A percentile compares a stretch with the other conserved stretches of the same genome.
phyloP scores from a whole-genome alignment of 2,888 invertebrate genomes.

The Melitaea athalia region DNA sequence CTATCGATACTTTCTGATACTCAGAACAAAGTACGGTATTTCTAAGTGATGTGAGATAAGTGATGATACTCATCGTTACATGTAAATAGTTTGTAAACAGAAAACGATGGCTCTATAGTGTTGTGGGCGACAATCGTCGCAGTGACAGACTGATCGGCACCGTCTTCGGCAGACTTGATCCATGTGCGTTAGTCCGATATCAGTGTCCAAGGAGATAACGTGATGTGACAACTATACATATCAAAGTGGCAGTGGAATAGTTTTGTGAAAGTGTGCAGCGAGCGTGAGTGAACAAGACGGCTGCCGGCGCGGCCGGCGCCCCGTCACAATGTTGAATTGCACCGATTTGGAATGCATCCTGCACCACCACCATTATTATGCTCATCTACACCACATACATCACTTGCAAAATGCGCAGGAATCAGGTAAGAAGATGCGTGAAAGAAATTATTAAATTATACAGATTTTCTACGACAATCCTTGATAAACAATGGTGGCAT shows the following conservation, averaged over 20 bases:
- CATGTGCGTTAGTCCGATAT: constrained; percentile 52
- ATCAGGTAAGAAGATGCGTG: constrained; percentile 70
- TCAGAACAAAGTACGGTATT: constrained; percentile 53
- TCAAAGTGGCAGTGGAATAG: constrained; percentile 76
- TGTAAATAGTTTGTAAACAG: constrained; percentile 55
- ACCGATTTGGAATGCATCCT: constrained; percentile 89
- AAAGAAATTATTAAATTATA: constrained; percentile 34
- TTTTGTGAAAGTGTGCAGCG: constrained; percentile 80
- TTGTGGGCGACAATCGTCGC: constrained; percentile 43
- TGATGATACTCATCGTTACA: constrained; percentile 47
- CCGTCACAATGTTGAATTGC: constrained; percentile 87
- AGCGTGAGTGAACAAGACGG: constrained; percentile 69
- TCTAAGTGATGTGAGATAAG: constrained; percentile 57
- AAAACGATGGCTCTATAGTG: constrained; percentile 50
- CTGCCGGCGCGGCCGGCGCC: constrained; percentile 59
- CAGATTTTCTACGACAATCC: constrained; percentile 46
- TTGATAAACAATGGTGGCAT: constrained; percentile 58
- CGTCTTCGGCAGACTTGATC: constrained; percentile 51
- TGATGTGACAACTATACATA: constrained; percentile 79
- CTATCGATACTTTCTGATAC: constrained; percentile 66
- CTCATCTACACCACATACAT: constrained; percentile 87
- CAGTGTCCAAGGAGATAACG: constrained; percentile 73
- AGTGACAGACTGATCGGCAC: constrained; percentile 70
- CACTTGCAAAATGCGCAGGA: constrained; percentile 86
- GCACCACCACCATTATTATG: constrained; percentile 88